Base-by-base conservation (phyloP, 2,113 vertebrate genomes). In the Machaerirhynchus nigripectus region DNA sequence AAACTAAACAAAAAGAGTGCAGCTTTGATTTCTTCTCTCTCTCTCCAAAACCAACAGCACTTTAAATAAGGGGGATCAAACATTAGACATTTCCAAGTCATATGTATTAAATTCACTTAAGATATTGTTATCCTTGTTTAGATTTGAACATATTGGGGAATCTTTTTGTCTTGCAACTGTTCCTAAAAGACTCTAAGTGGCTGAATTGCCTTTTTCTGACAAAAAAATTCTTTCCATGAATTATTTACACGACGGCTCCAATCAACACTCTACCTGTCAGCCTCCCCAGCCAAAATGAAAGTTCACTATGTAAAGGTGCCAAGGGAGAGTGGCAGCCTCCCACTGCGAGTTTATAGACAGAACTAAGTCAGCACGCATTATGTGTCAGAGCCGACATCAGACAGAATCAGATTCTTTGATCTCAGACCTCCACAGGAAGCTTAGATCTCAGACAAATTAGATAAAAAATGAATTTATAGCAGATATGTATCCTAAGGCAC, bases 401-500 rank as follows among this genome's bases (percentile, higher is more conserved):
- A 99, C 98, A 95, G 99, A 99, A 99, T 98, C 98, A 98, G 97
- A 97, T 98, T 97, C 99, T 99, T 99, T 99, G 99, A 99, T 99
- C 99, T 99, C 93, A 84, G 98, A 98, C 98, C 98, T 99, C 99
- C 98, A 98, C 98, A 99, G 99, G 99, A 99, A 99, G 98, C 98
- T 98, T 98, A 99, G 98, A 99, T 99, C 98, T 99, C 99, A 99
- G 98, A 99, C 99, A 99, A 99, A 99, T 99, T 98, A 98, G 98
- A 99, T 99, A 98, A 98, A 99, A 99, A 99, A 99, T 99, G 99
- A 99, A 99, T 99, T 99, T 99, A 99, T 98, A 98, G 97, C 97
- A 98, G 98, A 98, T 98, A 98, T 77, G 97, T 98, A 74, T 98
- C 99, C 98, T 92, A 96, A 98, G 98, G 98, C 99, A 74, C 82